Conservation (phyloP, 2,888 invertebrate genomes). For the Portevinia maculata region DNA sequence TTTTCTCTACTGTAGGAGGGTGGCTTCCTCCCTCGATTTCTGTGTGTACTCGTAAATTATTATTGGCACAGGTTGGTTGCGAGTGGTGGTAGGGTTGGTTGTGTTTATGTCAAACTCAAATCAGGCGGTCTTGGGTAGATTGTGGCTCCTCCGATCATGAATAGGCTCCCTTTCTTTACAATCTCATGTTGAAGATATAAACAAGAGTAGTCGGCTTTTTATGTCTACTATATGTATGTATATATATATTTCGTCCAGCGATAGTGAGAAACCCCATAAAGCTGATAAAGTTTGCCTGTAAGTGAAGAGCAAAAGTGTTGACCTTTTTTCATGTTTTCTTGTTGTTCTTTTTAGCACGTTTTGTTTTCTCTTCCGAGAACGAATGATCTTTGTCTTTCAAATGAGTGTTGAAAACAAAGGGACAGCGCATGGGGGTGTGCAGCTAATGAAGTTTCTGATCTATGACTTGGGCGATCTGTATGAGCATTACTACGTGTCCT, state of each 20-base stretch:
- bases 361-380: constrained; percentile 15
- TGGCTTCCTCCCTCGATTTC: constrained; percentile 66
- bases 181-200: too few species aligned
- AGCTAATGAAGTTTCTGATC: too few species aligned
- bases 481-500: too few species aligned
- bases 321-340: constrained; percentile 25
- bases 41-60: constrained; percentile 37
- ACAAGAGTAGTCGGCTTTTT: too few species aligned
- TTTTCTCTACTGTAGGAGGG: constrained; percentile 63
- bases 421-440: constrained; percentile 25
- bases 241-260: too few species aligned
- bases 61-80: constrained; percentile 1
- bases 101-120: constrained; percentile 50
- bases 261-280: too few species aligned
- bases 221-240: too few species aligned
- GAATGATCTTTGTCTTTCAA: constrained; percentile 38
- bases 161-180: too few species aligned
- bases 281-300: constrained; percentile 21
- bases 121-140: neutral
- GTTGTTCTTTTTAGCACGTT: constrained; percentile 12
- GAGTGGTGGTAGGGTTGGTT: constrained; percentile 33
- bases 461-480: too few species aligned
- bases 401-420: constrained; percentile 1
- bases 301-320: constrained; percentile 21
- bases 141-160: neutral